Conservation (phyloP, 2,888 invertebrate genomes). For the Epirrhoe tristata region DNA sequence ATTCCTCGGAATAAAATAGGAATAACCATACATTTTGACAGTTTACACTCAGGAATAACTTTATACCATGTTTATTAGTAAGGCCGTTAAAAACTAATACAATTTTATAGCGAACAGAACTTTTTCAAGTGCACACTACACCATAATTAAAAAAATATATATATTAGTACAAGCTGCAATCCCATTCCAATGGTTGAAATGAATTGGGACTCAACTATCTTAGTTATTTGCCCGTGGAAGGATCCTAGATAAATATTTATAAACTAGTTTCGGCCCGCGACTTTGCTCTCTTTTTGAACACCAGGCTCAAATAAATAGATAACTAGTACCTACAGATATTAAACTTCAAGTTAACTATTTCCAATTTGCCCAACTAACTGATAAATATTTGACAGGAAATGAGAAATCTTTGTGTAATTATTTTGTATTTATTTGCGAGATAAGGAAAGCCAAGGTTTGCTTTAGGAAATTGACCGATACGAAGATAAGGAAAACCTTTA, state of each 20-base stretch:
- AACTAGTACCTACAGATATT: no score
- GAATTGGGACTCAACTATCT: background rate
- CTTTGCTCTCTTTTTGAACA: background rate
- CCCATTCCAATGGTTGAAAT: background rate
- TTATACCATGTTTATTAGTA: no score
- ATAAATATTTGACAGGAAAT: constrained; percentile 18
- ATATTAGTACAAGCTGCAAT: background rate
- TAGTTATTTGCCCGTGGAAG: background rate
- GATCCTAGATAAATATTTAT: constrained; percentile 12
- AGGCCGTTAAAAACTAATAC: no score
- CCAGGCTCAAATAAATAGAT: no score
- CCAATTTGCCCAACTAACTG: background rate
- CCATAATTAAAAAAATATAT: no score
- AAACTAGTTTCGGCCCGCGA: background rate
- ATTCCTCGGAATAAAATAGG: no score
- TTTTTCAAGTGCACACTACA: no score
- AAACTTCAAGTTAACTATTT: no score
- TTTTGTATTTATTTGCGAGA: constrained; percentile 6
- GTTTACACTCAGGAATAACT: no score
- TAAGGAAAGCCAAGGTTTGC: constrained; percentile 1
- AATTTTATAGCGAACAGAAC: no score
- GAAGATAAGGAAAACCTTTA: background rate
- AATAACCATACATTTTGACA: no score
- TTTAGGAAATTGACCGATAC: background rate
- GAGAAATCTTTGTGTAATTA: constrained; percentile 28